Evolutionary conservation across 2,113 vertebrate genomes (phyloP).

Genomic region (Castor canadensis): DNA sequence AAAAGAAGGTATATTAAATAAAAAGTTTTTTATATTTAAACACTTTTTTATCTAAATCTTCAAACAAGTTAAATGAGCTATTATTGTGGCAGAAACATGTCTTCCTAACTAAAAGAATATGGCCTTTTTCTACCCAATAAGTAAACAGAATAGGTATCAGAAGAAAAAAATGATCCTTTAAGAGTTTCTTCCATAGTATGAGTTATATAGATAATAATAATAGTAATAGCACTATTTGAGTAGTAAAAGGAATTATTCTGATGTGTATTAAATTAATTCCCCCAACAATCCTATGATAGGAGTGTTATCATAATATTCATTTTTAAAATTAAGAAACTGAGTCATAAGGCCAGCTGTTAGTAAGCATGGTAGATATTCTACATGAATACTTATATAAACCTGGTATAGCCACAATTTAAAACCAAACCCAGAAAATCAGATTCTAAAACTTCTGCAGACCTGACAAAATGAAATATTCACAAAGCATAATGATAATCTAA

Average conservation of each 20-base stretch:
- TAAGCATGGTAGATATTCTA: neutral
- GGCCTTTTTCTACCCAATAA: neutral
- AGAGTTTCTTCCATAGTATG: neutral
- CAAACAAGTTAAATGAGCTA: conserved; percentile 24
- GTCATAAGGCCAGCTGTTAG: neutral
- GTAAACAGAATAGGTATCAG: neutral
- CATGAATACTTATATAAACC: conserved; percentile 8
- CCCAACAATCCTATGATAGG: conserved; percentile 39
- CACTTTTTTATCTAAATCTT: conserved; percentile 30
- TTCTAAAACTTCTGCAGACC: conserved; percentile 18
- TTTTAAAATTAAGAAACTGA: conserved; percentile 58
- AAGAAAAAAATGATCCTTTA: neutral
- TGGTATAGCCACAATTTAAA: neutral
- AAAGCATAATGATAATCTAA: neutral
- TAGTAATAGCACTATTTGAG: neutral
- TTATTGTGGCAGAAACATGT: neutral
- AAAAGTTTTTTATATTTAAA: conserved; percentile 34
- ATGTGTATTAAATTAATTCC: conserved; percentile 15
- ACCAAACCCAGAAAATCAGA: neutral
- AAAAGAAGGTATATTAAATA: conserved; percentile 1
- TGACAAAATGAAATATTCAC: conserved; percentile 39
- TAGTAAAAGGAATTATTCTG: neutral
- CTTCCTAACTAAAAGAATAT: conserved; percentile 41
- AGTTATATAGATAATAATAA: neutral
- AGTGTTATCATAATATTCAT: neutral